Evolutionary conservation across 2,888 invertebrate genomes (phyloP).

Genomic region (Drosophila pseudotakahashii): DNA sequence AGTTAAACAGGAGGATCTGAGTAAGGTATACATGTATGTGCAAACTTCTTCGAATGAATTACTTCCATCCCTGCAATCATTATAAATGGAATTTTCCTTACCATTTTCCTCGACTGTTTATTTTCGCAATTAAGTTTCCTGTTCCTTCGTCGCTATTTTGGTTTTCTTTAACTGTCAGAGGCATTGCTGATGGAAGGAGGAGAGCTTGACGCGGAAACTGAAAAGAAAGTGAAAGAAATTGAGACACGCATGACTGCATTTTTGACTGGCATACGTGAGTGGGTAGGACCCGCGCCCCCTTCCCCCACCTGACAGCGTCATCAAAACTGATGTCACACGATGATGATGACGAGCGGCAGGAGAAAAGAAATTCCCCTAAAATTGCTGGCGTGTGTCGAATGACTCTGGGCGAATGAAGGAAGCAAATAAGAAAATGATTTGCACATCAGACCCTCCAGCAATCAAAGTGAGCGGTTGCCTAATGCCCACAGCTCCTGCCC

Average conservation of each 20-base stretch:
- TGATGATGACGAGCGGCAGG: conserved; percentile 28
- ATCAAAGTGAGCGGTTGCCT: conserved; percentile 61
- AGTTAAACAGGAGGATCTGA: neutral
- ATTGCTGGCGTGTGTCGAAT: conserved; percentile 34
- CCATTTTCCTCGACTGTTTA: conserved; percentile 20
- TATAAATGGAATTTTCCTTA: conserved; percentile 1
- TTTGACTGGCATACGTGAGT: conserved; percentile 43
- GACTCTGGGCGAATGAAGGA: conserved; percentile 27
- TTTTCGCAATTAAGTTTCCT: conserved; percentile 43
- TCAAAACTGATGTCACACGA: conserved; percentile 45
- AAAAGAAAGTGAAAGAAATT: conserved; percentile 20
- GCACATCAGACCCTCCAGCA: conserved; percentile 47
- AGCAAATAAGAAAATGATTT: conserved; percentile 40
- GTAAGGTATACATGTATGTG: neutral
- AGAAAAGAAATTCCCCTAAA: conserved; percentile 13
- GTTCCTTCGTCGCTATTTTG: conserved; percentile 14
- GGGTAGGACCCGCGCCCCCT: neutral
- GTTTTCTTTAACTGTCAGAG: conserved; percentile 30
- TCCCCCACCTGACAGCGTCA: conserved; percentile 23
- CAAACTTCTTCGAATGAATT: conserved; percentile 8
- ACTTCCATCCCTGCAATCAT: conserved; percentile 5
- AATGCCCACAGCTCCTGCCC: neutral
- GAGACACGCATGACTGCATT: conserved; percentile 64
- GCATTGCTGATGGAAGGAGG: neutral
- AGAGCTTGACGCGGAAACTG: neutral